Evolutionary conservation across 2,797 vertebrate species (phyloP), one percentile per base, ranked within the genome.

Genomic region (Prunella strophiata): DNA sequence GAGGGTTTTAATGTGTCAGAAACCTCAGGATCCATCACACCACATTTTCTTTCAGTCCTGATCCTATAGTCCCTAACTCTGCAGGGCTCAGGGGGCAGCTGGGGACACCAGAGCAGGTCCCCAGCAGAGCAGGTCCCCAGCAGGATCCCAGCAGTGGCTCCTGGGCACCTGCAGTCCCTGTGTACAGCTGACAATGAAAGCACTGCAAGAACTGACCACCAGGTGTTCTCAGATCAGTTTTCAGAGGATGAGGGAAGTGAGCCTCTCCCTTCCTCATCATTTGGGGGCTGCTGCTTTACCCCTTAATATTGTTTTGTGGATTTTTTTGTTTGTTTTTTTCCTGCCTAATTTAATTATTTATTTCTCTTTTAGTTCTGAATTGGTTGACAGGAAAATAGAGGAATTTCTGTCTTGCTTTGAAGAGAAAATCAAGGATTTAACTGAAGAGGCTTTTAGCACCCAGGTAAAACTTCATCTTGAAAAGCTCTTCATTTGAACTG

Each of bases 351-450:
- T 38, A 38, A 57, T 88, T 72, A 30, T 62, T 89, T 88, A 20
- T 76, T 38, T 94, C 89, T 97, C 48, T 96, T 96, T 75, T 96
- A 99, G 99, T 97, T 98, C 99, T 4, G 99, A 99, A 96, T 86
- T 98, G 40, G 99, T 99, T 16, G 99, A 99, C 94, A 96, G 94
- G 50, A 99, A 99, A 97, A 99, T 99, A 55, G 99, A 99, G 96
- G 99, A 99, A 91, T 99, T 99, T 97, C 98, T 99, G 95, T 92
- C 87, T 67, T 97, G 97, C 72, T 99, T 99, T 89, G 98, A 98
- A 65, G 98, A 98, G 89, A 98, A 98, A 95, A 95, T 99, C 57
- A 96, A 95, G 50, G 97, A 96, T 75, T 98, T 99, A 97, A 98
- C 98, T 14, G 98, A 99, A 40, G 99, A 99, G 20, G 98, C 98